A percentile compares a stretch with the other conserved stretches of the same genome.
Conservation (phyloP, 2,888 invertebrate species). For the Melinopterus prodromus region DNA sequence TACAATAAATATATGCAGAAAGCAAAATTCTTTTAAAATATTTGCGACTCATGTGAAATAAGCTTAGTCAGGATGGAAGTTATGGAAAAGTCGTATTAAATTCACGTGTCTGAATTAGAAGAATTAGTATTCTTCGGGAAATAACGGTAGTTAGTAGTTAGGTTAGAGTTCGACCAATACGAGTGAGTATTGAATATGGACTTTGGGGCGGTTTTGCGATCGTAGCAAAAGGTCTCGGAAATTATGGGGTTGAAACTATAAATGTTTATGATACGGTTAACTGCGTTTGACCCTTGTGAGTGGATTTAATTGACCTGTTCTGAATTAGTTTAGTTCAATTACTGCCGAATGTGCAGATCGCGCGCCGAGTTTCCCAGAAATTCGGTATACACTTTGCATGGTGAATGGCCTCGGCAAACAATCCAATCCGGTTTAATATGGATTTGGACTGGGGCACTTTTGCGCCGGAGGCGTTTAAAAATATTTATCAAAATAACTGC, state of each 20-base stretch:
- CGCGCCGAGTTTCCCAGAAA: neutral
- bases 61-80: too few species aligned
- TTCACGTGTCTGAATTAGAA: too few species aligned
- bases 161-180: too few species aligned
- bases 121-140: too few species aligned
- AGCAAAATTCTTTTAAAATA: too few species aligned
- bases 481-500: slow-evolving; percentile 4
- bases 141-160: too few species aligned
- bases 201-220: neutral
- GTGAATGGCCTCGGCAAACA: neutral
- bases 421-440: neutral
- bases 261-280: slow-evolving; percentile 4
- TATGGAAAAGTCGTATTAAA: too few species aligned
- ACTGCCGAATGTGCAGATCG: neutral
- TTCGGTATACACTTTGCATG: neutral
- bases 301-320: slow-evolving; percentile 4
- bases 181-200: neutral
- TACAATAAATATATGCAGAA: too few species aligned
- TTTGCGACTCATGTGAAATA: too few species aligned
- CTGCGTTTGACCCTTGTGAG: neutral
- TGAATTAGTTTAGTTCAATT: neutral
- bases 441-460: neutral
- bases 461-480: neutral
- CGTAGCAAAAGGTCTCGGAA: neutral
- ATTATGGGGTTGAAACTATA: neutral